Base-by-base conservation (phyloP, 2,113 vertebrate species). In the Trichechus manatus region DNA sequence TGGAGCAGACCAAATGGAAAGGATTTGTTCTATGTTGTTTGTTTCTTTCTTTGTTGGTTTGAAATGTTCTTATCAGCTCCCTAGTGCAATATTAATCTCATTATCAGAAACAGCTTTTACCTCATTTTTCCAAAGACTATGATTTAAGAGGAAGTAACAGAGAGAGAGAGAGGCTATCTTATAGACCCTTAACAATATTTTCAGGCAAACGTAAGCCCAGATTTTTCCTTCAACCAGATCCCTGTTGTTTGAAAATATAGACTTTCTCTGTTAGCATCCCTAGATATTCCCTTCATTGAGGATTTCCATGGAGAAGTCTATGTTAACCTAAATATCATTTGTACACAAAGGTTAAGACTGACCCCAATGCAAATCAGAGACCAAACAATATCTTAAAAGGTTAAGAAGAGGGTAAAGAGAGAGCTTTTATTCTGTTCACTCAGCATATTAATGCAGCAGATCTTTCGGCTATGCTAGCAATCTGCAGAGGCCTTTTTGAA, bases 401-500 rank as follows among this genome's bases (percentile, higher is more conserved):
- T 87, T 90, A 96, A 93, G 66, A 59, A 93, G 72, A 96, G 36
- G 59, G 29, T 88, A 96, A 59, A 86, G 86, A 86, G 63, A 3
- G n/a, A 79, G 56, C 56, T 97, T 96, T 95, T 95, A 79, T 95
- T 93, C 91, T 59, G 23, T 53, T 86, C 75, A 8, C 74, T 47
- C 0, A 82, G 89, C 1, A 1, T 4, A 23, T 87, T 91, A 81
- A 50, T 72, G 68, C 66, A 36, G 80, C 75, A 87, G 39, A 50
- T 94, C 1, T 61, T 90, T 39, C 17, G 17, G n/a, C 94, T 93
- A 33, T 56, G 8, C 78, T 61, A 61, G 88, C 80, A 94, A 56
- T n/a, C 61, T 9, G 0, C 90, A 95, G n/a, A 81, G 83, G 27
- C 77, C 89, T 86, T 97, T 97, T 50, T 91, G 93, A 98, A 96